Evolutionary conservation across 1,140 invertebrate genomes (phyloP), one percentile per base, ranked within the genome.

Genomic region (Samia ricini): DNA sequence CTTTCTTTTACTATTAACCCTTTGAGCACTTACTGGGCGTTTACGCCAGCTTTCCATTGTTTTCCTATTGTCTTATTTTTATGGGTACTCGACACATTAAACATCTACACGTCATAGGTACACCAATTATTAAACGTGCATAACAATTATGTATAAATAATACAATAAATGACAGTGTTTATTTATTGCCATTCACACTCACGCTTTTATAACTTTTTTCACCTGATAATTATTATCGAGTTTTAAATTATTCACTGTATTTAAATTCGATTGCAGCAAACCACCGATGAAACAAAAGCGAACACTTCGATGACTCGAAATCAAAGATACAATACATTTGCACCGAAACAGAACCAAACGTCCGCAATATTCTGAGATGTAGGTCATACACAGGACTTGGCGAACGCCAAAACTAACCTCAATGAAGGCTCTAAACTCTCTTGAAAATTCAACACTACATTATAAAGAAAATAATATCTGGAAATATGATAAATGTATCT

Each of bases 321-420:
- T 33, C 22, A 50, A 57, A 69, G 56, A 57, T 64, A 62, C 19
- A 62, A 52, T 23, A 19, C 42, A 68, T 65, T 57, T 68, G 68
- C 60, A 63, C 60, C 26, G 48, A 55, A 49, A 59, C 56, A 18
- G 62, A 54, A 64, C 69, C 69, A 71, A 67, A 60, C 21, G 24
- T 56, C 42, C 52, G 54, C 55, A 33, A 24, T 48, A 19, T 49
- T 42, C 21, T 52, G 19, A 42, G 15, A 66, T 61, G 49, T 71
- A 60, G 62, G 64, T 64, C 69, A n/a, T n/a, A n/a, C n/a, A 70
- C 22, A 64, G 55, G 56, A 69, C 21, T 62, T 54, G 51, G 42
- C 22, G 58, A 8, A 33, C 15, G 60, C 69, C 57, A 29, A 57
- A 60, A 20, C 18, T 26, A 18, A 19, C 12, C 24, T 56, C 4